These are phyloP conservation scores for Phymanthus crucifer DNA, from an alignment of 92 coral and sea anemone species.

Conservation along the genomic window DNA sequence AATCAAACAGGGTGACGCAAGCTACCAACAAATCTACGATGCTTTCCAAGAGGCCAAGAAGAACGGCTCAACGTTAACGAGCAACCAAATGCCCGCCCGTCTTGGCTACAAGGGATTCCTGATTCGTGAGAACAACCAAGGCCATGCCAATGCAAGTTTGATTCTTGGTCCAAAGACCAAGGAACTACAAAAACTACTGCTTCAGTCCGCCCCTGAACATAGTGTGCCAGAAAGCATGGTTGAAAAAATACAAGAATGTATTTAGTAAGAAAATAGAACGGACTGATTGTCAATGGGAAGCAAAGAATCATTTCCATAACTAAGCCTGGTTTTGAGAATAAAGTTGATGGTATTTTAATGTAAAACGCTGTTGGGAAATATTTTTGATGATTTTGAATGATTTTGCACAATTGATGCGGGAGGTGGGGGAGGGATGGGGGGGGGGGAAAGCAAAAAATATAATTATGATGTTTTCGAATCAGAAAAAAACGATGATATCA, in stretches of 20 bases:
- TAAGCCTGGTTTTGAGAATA: too few relatives aligned
- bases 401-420: too few relatives aligned
- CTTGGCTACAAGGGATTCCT: conserved; percentile 38
- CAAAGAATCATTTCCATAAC: too few relatives aligned
- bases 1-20: conserved; percentile 8
- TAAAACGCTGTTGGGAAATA: too few relatives aligned
- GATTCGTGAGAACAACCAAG: neutral
- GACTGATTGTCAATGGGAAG: too few relatives aligned
- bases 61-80: neutral
- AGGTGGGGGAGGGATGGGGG: too few relatives aligned
- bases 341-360: too few relatives aligned
- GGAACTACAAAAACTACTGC: conserved; percentile 19
- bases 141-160: neutral
- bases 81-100: neutral
- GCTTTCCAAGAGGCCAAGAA: neutral
- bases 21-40: conserved; percentile 12
- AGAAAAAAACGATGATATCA: too few relatives aligned
- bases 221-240: neutral
- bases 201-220: conserved; percentile 11
- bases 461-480: too few relatives aligned
- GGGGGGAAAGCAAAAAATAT: too few relatives aligned
- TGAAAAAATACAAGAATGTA: neutral
- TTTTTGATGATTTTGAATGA: too few relatives aligned
- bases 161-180: conserved; percentile 12
- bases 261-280: neutral